Base-by-base conservation (phyloP, 2,888 invertebrate genomes). In the Netelia virgata region DNA sequence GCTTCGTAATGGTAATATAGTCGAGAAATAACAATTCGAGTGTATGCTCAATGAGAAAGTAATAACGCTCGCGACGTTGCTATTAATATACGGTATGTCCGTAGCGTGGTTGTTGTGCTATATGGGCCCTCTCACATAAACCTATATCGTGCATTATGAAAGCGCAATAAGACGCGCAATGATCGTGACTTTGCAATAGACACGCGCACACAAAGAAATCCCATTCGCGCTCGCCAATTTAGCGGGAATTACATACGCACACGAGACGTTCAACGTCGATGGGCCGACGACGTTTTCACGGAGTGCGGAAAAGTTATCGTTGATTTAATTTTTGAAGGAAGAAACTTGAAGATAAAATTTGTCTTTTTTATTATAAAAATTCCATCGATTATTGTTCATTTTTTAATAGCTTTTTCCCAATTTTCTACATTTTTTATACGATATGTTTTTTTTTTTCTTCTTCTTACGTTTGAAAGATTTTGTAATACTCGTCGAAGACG, bases 181-280 rank as follows among this genome's bases (percentile, higher is more conserved):
- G 78, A 63, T 78, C 78, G 78, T 78, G 78, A 78, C 78, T 78
- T 78, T 78, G 78, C 78, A 78, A 78, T 14, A n/a, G 36, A 16
- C n/a, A 76, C 66, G 53, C 66, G 53, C 20, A 43, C 5, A 47
- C 9, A 55, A 50, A 41, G 28, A 28, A 36, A 10, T 1, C 23
- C n/a, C 18, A 55, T 55, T 18, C 18, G 16, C 55, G 55, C n/a
- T 69, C 66, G 61, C 36, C 59, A 69, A 77, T 69, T 77, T 61
- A 77, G 47, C 47, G 18, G 69, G 57, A 68, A 61, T 77, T 59
- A 8, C 69, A 69, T 69, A 55, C 18, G 23, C 77, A 14, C 68
- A 14, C 68, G 20, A 23, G 20, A 23, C 23, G 10, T 41, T 41
- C 9, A 20, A 36, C 20, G 14, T 41, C 18, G 55, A 43, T 73